These are phyloP conservation scores for Cricetomys ansorgei DNA, from an alignment of 2,113 vertebrate species.

Conservation along the genomic window DNA sequence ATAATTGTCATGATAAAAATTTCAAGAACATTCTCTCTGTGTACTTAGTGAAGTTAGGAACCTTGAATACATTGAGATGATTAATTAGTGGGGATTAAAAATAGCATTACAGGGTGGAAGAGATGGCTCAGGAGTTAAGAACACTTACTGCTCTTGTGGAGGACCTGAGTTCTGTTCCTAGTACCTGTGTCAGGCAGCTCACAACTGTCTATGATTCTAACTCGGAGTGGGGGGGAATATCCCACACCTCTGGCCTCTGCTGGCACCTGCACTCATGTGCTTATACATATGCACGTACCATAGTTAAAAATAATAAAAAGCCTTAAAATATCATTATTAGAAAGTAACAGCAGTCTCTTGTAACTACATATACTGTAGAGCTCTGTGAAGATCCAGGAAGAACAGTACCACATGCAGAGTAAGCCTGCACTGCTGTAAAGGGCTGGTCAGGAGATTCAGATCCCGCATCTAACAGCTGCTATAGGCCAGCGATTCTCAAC, in stretches of 20 bases:
- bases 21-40: neutral
- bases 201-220: neutral
- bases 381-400: neutral
- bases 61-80: neutral
- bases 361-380: neutral
- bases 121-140: neutral
- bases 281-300: no score
- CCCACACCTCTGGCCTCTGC: neutral
- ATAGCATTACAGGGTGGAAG: neutral
- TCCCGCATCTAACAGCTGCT: neutral
- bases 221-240: no score
- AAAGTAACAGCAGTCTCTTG: neutral
- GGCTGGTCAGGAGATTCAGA: accelerated
- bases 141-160: neutral
- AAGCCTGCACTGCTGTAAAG: neutral
- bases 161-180: neutral
- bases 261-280: neutral
- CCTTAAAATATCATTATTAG: neutral
- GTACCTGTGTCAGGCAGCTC: neutral
- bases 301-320: neutral
- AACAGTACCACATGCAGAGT: neutral
- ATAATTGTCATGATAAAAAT: neutral
- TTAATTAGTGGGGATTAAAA: neutral
- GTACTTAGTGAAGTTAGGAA: neutral
- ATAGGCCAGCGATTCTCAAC: no score